These are phyloP conservation scores for Tetramorium parvispinum DNA, from an alignment of 1,140 invertebrate genomes.

Conservation along the genomic window DNA sequence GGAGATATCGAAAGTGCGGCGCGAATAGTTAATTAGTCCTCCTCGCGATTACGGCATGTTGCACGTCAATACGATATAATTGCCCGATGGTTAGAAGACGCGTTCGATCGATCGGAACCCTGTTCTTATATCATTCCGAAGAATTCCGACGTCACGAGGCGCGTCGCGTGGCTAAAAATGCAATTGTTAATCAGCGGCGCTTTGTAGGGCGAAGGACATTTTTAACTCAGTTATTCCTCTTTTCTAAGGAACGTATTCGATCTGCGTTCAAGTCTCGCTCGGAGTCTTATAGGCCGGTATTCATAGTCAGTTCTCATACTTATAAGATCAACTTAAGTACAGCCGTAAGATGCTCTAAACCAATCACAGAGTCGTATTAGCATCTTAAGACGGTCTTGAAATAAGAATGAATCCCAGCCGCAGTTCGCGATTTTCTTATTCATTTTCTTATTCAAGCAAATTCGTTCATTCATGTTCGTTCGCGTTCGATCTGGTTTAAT, in stretches of 20 bases:
- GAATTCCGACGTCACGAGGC: background rate
- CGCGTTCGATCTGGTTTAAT: background rate
- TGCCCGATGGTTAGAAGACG: background rate
- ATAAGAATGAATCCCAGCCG: too few species aligned
- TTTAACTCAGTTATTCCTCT: background rate
- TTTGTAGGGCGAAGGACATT: background rate
- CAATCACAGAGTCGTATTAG: too few species aligned
- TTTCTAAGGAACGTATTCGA: background rate
- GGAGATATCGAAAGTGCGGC: slow-evolving; percentile 34
- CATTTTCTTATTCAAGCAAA: background rate
- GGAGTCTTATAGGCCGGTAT: too few species aligned
- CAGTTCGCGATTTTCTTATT: too few species aligned
- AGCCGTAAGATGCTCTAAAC: too few species aligned
- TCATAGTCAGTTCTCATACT: too few species aligned
- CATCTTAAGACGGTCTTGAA: too few species aligned
- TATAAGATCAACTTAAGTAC: too few species aligned
- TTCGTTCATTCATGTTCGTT: background rate
- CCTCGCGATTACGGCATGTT: slow-evolving; percentile 1
- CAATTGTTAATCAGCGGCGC: slow-evolving; percentile 6
- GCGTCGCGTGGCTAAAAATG: background rate
- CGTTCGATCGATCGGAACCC: background rate
- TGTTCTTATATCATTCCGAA: background rate
- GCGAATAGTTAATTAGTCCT: slow-evolving; percentile 43
- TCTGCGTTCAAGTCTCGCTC: background rate
- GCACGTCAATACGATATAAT: slow-evolving; percentile 49